Conservation (phyloP, 2,797 vertebrate species). For the Gymnothorax javanicus region DNA sequence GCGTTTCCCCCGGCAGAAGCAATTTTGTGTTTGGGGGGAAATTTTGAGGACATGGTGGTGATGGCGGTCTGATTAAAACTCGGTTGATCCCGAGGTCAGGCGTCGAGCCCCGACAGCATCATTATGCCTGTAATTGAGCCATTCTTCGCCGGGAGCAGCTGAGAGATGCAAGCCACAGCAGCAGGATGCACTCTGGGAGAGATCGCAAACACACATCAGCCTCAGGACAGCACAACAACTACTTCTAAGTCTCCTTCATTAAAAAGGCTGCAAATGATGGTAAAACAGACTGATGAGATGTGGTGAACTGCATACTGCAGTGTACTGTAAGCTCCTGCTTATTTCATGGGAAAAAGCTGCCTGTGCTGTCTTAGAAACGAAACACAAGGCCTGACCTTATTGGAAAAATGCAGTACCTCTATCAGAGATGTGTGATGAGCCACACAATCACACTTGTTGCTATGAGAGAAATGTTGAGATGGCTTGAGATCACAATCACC, state of each 20-base stretch:
- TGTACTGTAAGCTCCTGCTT: neutral
- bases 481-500: too few species aligned
- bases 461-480: too few species aligned
- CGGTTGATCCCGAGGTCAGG: conserved; percentile 36
- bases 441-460: too few species aligned
- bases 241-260: neutral
- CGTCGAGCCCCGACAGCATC: conserved; percentile 46
- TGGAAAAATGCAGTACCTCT: neutral
- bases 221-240: conserved; percentile 5
- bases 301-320: neutral
- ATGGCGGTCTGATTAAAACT: conserved; percentile 57
- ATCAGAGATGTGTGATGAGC: too few species aligned
- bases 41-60: conserved; percentile 40
- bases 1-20: conserved; percentile 46
- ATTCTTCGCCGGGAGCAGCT: conserved; percentile 26
- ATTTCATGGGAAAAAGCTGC: neutral
- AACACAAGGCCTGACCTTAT: neutral
- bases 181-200: neutral
- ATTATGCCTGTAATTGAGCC: conserved; percentile 46
- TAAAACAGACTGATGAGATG: neutral
- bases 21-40: conserved; percentile 50
- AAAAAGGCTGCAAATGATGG: neutral
- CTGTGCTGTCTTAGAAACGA: neutral
- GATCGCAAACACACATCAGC: conserved; percentile 8
- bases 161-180: conserved; percentile 1